Evolutionary conservation across 2,888 invertebrate genomes (phyloP).

Genomic region (Meteorus cinctellus): DNA sequence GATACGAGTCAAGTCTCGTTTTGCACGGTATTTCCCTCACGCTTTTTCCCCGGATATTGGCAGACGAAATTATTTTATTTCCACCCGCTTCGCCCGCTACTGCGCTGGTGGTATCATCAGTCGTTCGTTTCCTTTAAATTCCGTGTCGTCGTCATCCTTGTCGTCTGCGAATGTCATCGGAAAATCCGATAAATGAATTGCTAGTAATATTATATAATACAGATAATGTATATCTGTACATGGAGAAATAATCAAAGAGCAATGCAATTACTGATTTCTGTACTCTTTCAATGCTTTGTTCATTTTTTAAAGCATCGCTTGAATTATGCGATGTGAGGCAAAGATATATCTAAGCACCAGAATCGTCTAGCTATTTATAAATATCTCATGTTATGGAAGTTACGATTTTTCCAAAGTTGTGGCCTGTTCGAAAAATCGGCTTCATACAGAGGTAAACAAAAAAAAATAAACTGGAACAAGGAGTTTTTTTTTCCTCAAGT

Average conservation of each 20-base stretch:
- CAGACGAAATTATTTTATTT: conserved; percentile 40
- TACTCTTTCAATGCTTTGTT: background rate
- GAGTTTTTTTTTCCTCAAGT: too few relatives aligned
- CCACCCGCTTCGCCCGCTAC: background rate
- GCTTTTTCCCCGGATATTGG: conserved; percentile 28
- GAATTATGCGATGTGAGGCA: too few relatives aligned
- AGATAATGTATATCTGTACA: background rate
- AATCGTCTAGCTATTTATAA: too few relatives aligned
- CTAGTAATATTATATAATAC: background rate
- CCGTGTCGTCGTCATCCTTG: background rate
- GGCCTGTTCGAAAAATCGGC: too few relatives aligned
- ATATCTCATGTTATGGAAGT: too few relatives aligned
- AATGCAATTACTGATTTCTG: background rate
- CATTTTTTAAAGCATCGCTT: background rate
- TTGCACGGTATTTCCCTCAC: background rate
- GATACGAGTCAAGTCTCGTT: conserved; percentile 26
- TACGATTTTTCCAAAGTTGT: too few relatives aligned
- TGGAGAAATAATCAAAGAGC: background rate
- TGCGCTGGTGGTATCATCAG: conserved; percentile 11
- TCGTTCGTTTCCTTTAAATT: background rate
- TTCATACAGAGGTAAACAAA: too few relatives aligned
- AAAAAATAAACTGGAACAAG: too few relatives aligned
- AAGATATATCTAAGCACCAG: too few relatives aligned
- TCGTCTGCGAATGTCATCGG: conserved; percentile 7
- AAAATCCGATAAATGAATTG: conserved; percentile 19